These are phyloP conservation scores for Pseudomyrmex flavicornis DNA, from an alignment of 1,140 invertebrate species.

Conservation along the genomic window DNA sequence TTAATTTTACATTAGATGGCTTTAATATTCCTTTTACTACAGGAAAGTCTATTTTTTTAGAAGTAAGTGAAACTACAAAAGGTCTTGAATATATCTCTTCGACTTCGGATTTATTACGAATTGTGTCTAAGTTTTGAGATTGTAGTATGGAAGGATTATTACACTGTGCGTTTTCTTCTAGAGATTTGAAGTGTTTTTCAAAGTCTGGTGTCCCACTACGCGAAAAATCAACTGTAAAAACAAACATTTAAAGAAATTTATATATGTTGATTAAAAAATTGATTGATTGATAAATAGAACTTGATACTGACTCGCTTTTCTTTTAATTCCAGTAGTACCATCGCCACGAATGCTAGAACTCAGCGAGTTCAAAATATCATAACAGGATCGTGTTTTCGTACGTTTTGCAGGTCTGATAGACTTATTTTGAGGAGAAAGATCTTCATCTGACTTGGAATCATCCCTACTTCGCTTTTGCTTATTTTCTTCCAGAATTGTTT, in stretches of 20 bases:
- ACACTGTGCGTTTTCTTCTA: slow-evolving; percentile 69
- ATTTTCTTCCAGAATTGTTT: slow-evolving; percentile 79
- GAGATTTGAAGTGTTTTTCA: slow-evolving; percentile 82
- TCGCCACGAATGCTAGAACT: slow-evolving; percentile 79
- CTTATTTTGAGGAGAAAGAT: slow-evolving; percentile 76
- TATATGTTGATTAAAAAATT: background rate
- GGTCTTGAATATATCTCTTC: slow-evolving; percentile 13
- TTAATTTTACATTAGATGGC: background rate
- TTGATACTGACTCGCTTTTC: slow-evolving; percentile 81
- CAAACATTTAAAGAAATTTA: background rate
- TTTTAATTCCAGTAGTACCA: slow-evolving; percentile 79
- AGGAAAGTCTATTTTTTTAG: slow-evolving; percentile 17
- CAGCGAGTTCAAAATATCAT: slow-evolving; percentile 82
- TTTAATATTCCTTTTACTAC: slow-evolving; percentile 65
- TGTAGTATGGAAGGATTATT: background rate
- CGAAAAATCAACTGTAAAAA: slow-evolving; percentile 77
- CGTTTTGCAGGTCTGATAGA: slow-evolving; percentile 79
- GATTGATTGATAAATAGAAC: background rate
- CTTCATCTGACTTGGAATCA: slow-evolving; percentile 81
- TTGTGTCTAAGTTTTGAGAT: background rate
- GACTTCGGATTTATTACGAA: background rate
- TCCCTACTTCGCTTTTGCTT: slow-evolving; percentile 82
- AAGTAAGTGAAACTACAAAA: background rate
- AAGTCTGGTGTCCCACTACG: slow-evolving; percentile 79
- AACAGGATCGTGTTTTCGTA: slow-evolving; percentile 82